These are phyloP conservation scores for Dasyprocta punctata DNA, from an alignment of 2,113 vertebrate species.

Conservation along the genomic window DNA sequence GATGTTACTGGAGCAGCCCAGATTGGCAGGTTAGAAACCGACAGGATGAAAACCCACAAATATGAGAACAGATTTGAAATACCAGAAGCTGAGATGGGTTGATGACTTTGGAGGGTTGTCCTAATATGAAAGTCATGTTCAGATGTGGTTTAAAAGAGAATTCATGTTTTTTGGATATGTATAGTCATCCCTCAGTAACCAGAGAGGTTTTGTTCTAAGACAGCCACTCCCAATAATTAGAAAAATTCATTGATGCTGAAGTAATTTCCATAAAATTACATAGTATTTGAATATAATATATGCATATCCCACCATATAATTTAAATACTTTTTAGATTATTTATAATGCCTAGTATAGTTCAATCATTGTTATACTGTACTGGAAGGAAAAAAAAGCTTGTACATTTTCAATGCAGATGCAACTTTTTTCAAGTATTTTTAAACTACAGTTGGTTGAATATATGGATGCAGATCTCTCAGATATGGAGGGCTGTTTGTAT, in stretches of 20 bases:
- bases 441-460: neutral
- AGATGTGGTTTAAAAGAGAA: neutral
- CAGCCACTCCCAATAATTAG: neutral
- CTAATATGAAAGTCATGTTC: neutral
- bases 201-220: neutral
- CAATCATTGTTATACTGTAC: neutral
- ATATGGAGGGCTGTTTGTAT: neutral
- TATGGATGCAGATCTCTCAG: neutral
- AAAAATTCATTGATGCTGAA: neutral
- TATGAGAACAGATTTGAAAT: neutral
- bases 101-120: neutral
- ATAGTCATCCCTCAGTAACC: neutral
- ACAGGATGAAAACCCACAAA: neutral
- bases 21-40: neutral
- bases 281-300: neutral
- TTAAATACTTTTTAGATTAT: neutral
- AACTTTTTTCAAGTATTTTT: neutral
- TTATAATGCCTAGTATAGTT: neutral
- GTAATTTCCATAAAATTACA: neutral
- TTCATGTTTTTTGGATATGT: neutral
- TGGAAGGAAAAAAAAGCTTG: neutral
- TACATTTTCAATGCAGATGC: neutral
- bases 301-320: neutral
- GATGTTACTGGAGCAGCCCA: neutral
- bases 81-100: neutral